phyloP scores from a whole-genome alignment of 2,888 invertebrate species.

The Diaperis boleti region DNA sequence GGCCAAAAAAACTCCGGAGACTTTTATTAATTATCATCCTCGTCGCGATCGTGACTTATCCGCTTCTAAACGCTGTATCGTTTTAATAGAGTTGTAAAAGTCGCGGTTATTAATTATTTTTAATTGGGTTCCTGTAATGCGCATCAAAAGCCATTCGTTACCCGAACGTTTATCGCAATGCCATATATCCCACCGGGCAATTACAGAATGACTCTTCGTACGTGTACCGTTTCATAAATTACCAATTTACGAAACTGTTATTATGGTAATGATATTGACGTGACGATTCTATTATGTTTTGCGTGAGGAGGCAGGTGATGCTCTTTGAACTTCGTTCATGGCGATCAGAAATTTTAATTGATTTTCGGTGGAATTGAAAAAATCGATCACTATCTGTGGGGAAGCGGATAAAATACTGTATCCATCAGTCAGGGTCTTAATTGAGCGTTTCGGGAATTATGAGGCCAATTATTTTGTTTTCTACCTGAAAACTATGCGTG shows the following conservation, averaged over 20 bases:
- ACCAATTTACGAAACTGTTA: slow-evolving; percentile 28
- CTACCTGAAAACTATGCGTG: slow-evolving; percentile 2
- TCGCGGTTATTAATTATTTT: slow-evolving; percentile 27
- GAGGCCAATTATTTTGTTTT: slow-evolving; percentile 18
- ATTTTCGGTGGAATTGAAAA: slow-evolving; percentile 5
- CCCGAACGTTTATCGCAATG: not conserved
- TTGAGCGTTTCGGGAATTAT: slow-evolving; percentile 21
- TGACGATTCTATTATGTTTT: slow-evolving; percentile 19
- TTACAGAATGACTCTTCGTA: not conserved
- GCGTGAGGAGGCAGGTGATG: not conserved
- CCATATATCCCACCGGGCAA: slow-evolving; percentile 15
- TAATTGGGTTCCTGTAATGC: slow-evolving; percentile 11
- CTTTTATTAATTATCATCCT: slow-evolving; percentile 9
- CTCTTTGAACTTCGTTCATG: slow-evolving; percentile 15
- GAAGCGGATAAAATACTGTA: slow-evolving; percentile 4
- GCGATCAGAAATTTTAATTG: slow-evolving; percentile 11
- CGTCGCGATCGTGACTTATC: slow-evolving; percentile 9
- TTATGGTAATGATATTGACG: slow-evolving; percentile 2
- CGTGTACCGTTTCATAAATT: slow-evolving; percentile 3
- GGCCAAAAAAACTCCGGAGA: not conserved
- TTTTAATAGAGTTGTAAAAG: slow-evolving; percentile 20
- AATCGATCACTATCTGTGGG: slow-evolving; percentile 10
- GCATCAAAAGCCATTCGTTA: slow-evolving; percentile 12
- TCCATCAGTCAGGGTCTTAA: slow-evolving; percentile 3
- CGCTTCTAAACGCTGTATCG: not conserved